Conservation (phyloP, 2,888 invertebrate genomes). For the Calliphora vomitoria region DNA sequence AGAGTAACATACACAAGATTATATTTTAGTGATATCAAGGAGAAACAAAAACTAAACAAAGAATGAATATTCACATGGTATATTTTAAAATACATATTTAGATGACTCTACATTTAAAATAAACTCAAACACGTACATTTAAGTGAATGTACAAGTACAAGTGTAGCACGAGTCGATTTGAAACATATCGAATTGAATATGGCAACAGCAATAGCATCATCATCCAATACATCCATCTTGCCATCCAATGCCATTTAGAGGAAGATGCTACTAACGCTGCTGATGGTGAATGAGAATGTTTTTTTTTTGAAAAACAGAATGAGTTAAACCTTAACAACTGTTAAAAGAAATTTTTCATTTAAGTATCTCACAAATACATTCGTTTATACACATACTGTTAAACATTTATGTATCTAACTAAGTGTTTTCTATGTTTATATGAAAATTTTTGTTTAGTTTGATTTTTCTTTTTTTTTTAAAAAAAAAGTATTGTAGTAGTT, state of each 20-base stretch:
- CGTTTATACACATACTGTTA: not conserved
- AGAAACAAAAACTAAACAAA: not conserved
- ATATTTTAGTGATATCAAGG: not conserved
- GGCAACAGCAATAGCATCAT: conserved; percentile 27
- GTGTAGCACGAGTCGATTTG: conserved; percentile 52
- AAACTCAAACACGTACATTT: conserved; percentile 17
- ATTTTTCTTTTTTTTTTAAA: not conserved
- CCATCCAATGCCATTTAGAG: conserved; percentile 50
- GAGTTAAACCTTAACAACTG: conserved; percentile 66
- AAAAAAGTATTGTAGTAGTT: conserved; percentile 69
- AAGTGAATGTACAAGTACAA: conserved; percentile 35
- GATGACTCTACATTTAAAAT: not conserved
- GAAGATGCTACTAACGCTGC: not conserved
- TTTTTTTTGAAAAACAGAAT: conserved; percentile 22
- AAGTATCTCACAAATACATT: conserved; percentile 31
- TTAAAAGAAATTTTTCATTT: conserved; percentile 42
- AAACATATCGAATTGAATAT: not conserved
- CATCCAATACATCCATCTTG: conserved; percentile 49
- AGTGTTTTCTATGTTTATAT: not conserved
- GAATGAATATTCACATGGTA: conserved; percentile 14
- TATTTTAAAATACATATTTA: conserved; percentile 29
- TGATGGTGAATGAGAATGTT: conserved; percentile 51
- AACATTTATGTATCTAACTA: not conserved
- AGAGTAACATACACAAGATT: conserved; percentile 32
- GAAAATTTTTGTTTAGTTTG: conserved; percentile 32